Evolutionary conservation across 2,797 vertebrate genomes (phyloP), one percentile per base, ranked within the genome.

Genomic region (Rhinatrema bivittatum): DNA sequence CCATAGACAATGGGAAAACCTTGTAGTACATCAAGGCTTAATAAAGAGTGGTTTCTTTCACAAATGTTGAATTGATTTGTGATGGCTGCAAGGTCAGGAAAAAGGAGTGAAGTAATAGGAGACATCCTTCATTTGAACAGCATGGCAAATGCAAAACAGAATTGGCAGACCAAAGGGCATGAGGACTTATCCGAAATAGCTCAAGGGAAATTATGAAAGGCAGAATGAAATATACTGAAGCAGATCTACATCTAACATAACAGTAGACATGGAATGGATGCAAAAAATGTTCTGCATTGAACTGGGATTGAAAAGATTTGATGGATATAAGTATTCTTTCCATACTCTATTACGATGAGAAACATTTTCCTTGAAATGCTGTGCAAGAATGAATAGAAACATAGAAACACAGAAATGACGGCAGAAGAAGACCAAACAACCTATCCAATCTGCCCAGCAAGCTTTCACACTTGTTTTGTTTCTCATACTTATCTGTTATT

Each of bases 11-110:
- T n/a, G n/a, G n/a, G n/a, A n/a, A n/a, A n/a, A n/a, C n/a, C n/a
- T n/a, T n/a, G n/a, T n/a, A n/a, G n/a, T 49, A 39, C 41, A 49
- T 49, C 48, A 49, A 36, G 26, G 23, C 46, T 41, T 49, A 48
- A 48, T 48, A 49, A 36, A 49, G 42, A 49, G 41, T 36, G 32
- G 42, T 32, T 38, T 41, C 49, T 49, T 41, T 49, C n/a, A n/a
- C n/a, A n/a, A n/a, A n/a, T n/a, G n/a, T n/a, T n/a, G n/a, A n/a
- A n/a, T n/a, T n/a, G n/a, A n/a, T n/a, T n/a, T n/a, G n/a, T n/a
- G n/a, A n/a, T n/a, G n/a, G n/a, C n/a, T n/a, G 41, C 32, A 31
- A 26, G 27, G 21, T 31, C 14, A 31, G 27, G 23, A 20, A 42
- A 31, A 37, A 35, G 26, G 19, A 35, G 25, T 44, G 15, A 25